Conservation (phyloP, 1,140 invertebrate species). For the Drosophila sturtevanti region DNA sequence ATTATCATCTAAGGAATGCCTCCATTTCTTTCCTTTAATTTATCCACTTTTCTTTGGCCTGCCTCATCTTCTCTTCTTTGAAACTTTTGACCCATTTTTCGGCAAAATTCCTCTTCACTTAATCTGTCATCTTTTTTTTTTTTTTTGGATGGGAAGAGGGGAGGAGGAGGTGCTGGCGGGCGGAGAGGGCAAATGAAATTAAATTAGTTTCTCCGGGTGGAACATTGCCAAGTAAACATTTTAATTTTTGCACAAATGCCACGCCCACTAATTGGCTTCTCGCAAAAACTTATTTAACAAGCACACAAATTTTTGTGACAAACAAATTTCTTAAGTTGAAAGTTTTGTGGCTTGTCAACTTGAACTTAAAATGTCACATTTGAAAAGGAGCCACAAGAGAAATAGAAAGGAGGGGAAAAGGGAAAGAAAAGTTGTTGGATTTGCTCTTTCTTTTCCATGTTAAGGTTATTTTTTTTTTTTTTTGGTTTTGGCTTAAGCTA, state of each 20-base stretch:
- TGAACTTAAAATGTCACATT: slow-evolving; percentile 32
- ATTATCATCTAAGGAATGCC: background rate
- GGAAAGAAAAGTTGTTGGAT: slow-evolving; percentile 13
- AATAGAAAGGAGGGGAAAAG: slow-evolving; percentile 14
- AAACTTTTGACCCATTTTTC: slow-evolving; percentile 8
- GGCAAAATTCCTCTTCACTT: slow-evolving; percentile 29
- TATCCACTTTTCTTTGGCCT: background rate
- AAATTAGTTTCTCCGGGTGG: slow-evolving; percentile 22
- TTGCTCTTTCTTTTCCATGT: background rate
- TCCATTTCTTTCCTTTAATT: background rate
- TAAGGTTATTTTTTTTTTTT: background rate
- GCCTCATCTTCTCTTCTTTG: background rate
- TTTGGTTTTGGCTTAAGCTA: slow-evolving; percentile 17
- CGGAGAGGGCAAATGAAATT: slow-evolving; percentile 7
- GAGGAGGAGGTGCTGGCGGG: too few relatives aligned
- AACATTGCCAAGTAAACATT: slow-evolving; percentile 58
- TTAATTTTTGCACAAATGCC: slow-evolving; percentile 46
- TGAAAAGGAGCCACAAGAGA: slow-evolving; percentile 30
- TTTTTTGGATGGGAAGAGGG: too few relatives aligned
- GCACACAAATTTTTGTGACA: slow-evolving; percentile 17
- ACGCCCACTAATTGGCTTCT: slow-evolving; percentile 64
- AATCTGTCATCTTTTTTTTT: slow-evolving; percentile 44
- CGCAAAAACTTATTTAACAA: slow-evolving; percentile 11
- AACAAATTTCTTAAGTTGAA: slow-evolving; percentile 28
- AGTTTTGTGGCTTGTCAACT: slow-evolving; percentile 58